Evolutionary conservation across 1,140 invertebrate genomes (phyloP).

Genomic region (Aphelinus certus): DNA sequence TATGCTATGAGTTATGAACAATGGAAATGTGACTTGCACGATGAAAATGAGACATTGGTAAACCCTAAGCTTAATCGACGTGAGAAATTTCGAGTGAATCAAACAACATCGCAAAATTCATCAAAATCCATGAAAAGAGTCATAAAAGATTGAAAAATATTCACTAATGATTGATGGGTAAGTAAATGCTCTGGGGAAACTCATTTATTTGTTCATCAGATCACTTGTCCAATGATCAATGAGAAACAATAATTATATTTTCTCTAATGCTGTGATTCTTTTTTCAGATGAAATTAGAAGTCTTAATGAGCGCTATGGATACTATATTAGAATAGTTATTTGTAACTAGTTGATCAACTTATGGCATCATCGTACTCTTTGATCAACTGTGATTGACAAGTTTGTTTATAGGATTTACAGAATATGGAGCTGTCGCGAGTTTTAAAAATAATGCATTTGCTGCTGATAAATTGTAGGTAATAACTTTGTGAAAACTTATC

Average conservation of each 20-base stretch:
- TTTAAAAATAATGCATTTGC: slow-evolving; percentile 60
- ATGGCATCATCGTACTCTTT: slow-evolving; percentile 48
- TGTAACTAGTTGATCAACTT: no score
- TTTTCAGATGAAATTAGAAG: not conserved
- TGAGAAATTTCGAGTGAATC: not conserved
- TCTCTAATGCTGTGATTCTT: not conserved
- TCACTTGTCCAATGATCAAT: not conserved
- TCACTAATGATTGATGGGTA: slow-evolving; percentile 28
- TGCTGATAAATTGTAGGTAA: slow-evolving; percentile 56
- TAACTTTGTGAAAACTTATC: not conserved
- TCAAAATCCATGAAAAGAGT: slow-evolving; percentile 14
- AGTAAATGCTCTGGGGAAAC: slow-evolving; percentile 40
- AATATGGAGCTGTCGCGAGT: slow-evolving; percentile 62
- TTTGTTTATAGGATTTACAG: slow-evolving; percentile 67
- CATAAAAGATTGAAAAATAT: slow-evolving; percentile 16
- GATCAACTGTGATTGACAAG: slow-evolving; percentile 71
- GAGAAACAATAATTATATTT: not conserved
- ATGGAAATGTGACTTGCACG: slow-evolving; percentile 15
- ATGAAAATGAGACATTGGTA: slow-evolving; percentile 18
- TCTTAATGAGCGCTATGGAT: not conserved
- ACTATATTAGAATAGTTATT: no score
- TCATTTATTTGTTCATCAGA: not conserved
- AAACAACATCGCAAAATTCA: slow-evolving; percentile 8
- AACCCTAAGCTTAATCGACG: slow-evolving; percentile 15
- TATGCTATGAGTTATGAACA: slow-evolving; percentile 10